Conservation (phyloP, 2,797 vertebrate species). For the Leptodactylus fallax region DNA sequence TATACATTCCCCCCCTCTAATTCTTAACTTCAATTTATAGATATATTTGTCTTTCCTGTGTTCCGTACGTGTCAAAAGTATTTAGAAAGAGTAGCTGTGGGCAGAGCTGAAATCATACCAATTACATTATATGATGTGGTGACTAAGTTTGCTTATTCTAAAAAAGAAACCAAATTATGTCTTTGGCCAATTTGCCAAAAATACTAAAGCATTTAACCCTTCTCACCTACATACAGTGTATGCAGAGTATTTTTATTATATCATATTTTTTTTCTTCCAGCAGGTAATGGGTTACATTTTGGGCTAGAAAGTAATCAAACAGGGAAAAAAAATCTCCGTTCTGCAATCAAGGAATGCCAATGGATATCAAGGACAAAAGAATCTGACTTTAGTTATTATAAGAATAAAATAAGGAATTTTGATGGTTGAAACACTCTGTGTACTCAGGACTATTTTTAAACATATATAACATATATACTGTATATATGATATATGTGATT, state of each 20-base stretch:
- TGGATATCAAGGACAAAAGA: slow-evolving; percentile 34
- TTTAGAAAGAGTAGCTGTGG: slow-evolving; percentile 38
- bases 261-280: not conserved
- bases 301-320: slow-evolving; percentile 46
- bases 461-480: not conserved
- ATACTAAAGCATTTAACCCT: not conserved
- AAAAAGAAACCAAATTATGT: slow-evolving; percentile 45
- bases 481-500: not conserved
- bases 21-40: slow-evolving; percentile 18
- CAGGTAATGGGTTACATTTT: slow-evolving; percentile 42
- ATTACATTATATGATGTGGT: slow-evolving; percentile 50
- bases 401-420: slow-evolving; percentile 57
- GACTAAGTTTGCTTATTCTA: slow-evolving; percentile 36
- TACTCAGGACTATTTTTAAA: not conserved
- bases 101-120: slow-evolving; percentile 31
- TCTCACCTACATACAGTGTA: not conserved
- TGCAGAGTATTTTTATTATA: not conserved
- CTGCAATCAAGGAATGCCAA: slow-evolving; percentile 49
- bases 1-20: slow-evolving; percentile 36
- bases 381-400: slow-evolving; percentile 43
- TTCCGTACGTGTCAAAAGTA: slow-evolving; percentile 41
- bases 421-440: slow-evolving; percentile 57
- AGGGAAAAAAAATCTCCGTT: slow-evolving; percentile 35
- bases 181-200: slow-evolving; percentile 4
- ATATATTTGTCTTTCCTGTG: slow-evolving; percentile 42